phyloP scores from a whole-genome alignment of 2,113 vertebrate genomes.

The Phasianus colchicus region DNA sequence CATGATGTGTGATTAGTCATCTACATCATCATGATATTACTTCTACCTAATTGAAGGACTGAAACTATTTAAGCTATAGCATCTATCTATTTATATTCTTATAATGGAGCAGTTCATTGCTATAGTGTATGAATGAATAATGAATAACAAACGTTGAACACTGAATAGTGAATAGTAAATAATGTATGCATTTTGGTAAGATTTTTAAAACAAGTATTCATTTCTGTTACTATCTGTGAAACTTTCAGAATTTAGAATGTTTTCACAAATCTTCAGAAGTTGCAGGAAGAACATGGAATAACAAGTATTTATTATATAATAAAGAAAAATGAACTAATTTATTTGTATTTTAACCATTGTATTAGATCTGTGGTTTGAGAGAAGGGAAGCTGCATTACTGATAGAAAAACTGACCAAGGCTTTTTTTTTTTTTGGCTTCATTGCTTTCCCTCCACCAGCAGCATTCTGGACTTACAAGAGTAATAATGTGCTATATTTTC shows the following conservation, averaged over 20 bases:
- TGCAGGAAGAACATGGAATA: neutral
- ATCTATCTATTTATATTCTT: conserved; percentile 24
- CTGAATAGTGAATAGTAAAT: conserved; percentile 45
- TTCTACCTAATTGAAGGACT: neutral
- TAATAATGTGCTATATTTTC: neutral
- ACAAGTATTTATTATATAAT: neutral
- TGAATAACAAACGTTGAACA: conserved; percentile 39
- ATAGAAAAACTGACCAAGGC: neutral
- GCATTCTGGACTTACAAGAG: neutral
- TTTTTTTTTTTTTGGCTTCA: neutral
- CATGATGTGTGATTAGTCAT: neutral
- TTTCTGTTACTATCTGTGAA: neutral
- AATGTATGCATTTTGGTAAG: neutral
- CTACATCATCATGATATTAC: neutral
- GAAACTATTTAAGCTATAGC: conserved; percentile 21
- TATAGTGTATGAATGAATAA: conserved; percentile 42
- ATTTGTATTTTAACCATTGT: neutral
- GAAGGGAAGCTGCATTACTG: neutral
- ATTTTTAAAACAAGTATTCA: conserved; percentile 46
- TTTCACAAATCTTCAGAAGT: neutral
- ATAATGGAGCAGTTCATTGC: neutral
- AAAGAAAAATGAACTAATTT: neutral
- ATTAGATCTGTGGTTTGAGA: neutral
- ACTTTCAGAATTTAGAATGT: neutral
- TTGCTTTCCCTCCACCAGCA: neutral